Conservation (phyloP, 2,888 invertebrate species). For the Hirudinaria manillensis region DNA sequence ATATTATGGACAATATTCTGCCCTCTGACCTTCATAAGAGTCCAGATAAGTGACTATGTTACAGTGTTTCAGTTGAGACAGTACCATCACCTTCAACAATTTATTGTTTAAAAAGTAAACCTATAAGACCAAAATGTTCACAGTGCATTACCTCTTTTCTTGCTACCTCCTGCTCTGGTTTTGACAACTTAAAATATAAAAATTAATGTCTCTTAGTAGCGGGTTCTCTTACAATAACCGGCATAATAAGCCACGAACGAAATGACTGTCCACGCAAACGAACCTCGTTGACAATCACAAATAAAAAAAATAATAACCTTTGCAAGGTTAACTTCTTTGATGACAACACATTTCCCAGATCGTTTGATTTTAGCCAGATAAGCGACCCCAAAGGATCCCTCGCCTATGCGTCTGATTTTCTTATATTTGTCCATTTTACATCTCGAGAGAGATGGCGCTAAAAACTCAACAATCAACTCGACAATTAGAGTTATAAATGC, state of each 20-base stretch:
- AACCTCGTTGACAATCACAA: no score
- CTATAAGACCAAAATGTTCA: background rate
- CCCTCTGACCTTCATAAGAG: conserved; percentile 54
- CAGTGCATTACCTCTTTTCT: conserved; percentile 26
- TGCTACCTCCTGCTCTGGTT: conserved; percentile 16
- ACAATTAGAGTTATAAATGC: background rate
- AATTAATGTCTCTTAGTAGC: no score
- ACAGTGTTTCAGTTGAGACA: conserved; percentile 55
- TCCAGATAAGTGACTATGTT: conserved; percentile 56
- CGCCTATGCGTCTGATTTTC: conserved; percentile 53
- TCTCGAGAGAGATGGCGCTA: no score
- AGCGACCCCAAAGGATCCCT: conserved; percentile 57
- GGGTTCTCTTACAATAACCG: no score
- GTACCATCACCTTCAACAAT: conserved; percentile 48
- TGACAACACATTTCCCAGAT: conserved; percentile 50
- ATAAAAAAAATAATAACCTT: conserved; percentile 42
- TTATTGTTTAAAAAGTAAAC: background rate
- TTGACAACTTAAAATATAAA: conserved; percentile 21
- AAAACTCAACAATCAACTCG: background rate
- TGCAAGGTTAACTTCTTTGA: conserved; percentile 55
- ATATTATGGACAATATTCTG: background rate
- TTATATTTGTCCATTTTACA: conserved; percentile 49
- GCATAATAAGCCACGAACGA: background rate
- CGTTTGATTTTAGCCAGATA: conserved; percentile 50
- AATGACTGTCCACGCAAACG: background rate